phyloP scores from a whole-genome alignment of 2,888 invertebrate species.

The Xanthia icteritia region DNA sequence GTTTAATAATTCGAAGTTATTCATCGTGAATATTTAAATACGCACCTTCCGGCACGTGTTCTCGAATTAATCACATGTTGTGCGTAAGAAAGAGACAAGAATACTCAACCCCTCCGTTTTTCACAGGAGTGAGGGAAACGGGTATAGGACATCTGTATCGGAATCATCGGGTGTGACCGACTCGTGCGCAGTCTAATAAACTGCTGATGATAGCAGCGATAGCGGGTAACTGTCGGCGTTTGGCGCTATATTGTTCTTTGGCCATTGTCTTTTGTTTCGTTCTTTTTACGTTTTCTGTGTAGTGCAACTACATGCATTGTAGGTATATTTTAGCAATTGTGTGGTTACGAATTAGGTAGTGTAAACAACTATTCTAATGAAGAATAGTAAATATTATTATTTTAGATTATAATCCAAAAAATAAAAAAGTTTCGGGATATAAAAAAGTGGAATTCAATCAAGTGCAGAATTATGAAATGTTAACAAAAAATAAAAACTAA shows the following conservation, averaged over 20 bases:
- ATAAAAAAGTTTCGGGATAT: no score
- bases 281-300: constrained; percentile 16
- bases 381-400: no score
- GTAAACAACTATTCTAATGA: no score
- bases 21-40: constrained; percentile 68
- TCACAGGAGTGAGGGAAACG: constrained; percentile 44
- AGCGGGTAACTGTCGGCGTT: constrained; percentile 67
- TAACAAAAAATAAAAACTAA: no score
- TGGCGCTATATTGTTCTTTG: constrained; percentile 75
- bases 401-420: no score
- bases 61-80: constrained; percentile 63
- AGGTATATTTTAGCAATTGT: no score
- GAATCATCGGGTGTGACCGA: constrained; percentile 78
- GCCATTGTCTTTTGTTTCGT: constrained; percentile 54
- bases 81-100: constrained; percentile 41
- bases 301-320: background rate
- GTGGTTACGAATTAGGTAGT: no score
- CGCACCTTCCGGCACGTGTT: constrained; percentile 68
- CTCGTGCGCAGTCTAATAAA: constrained; percentile 79
- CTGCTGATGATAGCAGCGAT: constrained; percentile 74
- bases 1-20: constrained; percentile 64
- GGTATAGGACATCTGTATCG: constrained; percentile 73
- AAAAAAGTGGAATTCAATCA: no score
- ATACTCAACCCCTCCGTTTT: constrained; percentile 10
- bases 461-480: no score